Conservation (phyloP, 1,140 invertebrate genomes). For the Arion vulgaris region DNA sequence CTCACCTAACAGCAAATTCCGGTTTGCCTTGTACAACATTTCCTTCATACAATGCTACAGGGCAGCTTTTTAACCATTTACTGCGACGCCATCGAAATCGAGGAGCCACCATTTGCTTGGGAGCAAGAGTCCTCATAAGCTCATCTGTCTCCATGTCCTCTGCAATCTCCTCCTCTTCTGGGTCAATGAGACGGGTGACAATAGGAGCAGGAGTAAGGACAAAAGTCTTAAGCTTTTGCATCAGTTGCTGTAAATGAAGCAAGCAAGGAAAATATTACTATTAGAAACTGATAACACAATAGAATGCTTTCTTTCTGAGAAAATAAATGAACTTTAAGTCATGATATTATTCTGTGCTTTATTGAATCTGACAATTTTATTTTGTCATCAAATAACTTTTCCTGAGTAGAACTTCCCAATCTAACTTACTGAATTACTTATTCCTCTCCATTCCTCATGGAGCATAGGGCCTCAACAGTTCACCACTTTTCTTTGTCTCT, state of each 20-base stretch:
- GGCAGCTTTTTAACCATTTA: slow-evolving; percentile 68
- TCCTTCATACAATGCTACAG: slow-evolving; percentile 71
- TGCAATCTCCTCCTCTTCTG: slow-evolving; percentile 67
- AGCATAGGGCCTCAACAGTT: no score
- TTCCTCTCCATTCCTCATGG: no score
- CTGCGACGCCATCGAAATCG: slow-evolving; percentile 71
- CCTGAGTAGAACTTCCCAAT: no score
- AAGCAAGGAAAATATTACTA: neutral
- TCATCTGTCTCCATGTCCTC: slow-evolving; percentile 72
- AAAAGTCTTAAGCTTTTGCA: slow-evolving; percentile 67
- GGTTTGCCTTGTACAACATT: slow-evolving; percentile 68
- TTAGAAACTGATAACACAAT: no score
- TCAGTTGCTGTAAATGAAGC: slow-evolving; percentile 63
- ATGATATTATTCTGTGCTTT: no score
- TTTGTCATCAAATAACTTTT: no score
- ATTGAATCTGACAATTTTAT: no score
- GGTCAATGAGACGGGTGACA: slow-evolving; percentile 64
- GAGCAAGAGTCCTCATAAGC: slow-evolving; percentile 60
- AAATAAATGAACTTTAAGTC: no score
- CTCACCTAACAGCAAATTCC: slow-evolving; percentile 70
- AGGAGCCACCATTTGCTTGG: slow-evolving; percentile 68
- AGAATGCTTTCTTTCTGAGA: no score
- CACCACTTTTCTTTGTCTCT: no score
- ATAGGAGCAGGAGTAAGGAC: slow-evolving; percentile 68
- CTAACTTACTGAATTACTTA: no score